Evolutionary conservation across 2,797 vertebrate species (phyloP).

Genomic region (Poliocrania exsul): DNA sequence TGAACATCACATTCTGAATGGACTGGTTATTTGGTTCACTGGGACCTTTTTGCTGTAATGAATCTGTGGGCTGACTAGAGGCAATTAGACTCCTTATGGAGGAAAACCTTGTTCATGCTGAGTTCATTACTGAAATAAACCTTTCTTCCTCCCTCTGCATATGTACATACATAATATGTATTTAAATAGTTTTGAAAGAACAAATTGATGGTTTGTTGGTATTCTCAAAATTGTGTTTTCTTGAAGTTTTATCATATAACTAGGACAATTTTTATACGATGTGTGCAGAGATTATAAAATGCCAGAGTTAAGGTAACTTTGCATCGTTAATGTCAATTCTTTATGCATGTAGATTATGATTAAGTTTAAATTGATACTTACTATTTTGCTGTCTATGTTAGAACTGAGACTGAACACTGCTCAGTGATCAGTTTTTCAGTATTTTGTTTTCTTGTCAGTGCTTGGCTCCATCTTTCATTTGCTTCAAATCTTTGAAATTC

Average conservation of each 20-base stretch:
- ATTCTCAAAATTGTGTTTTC: not conserved
- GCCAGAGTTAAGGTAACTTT: not conserved
- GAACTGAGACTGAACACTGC: not conserved
- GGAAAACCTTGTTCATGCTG: not conserved
- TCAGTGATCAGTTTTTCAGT: not conserved
- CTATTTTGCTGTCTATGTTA: not conserved
- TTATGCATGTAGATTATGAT: not conserved
- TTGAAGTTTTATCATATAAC: not conserved
- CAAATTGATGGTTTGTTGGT: not conserved
- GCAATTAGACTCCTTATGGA: not conserved
- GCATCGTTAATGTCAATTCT: not conserved
- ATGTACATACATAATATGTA: not conserved
- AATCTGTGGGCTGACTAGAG: not conserved
- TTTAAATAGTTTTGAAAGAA: not conserved
- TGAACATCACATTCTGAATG: not conserved
- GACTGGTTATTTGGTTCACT: not conserved
- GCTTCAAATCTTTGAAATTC: not conserved
- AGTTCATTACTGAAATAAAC: not conserved
- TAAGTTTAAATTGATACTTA: not conserved
- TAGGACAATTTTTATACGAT: not conserved
- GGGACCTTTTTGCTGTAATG: not conserved
- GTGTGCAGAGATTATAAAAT: not conserved
- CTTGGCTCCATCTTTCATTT: conserved; percentile 4
- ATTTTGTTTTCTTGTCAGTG: not conserved
- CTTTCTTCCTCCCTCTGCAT: not conserved